Evolutionary conservation across 2,113 vertebrate genomes (phyloP).

Genomic region (Stictonetta naevosa): DNA sequence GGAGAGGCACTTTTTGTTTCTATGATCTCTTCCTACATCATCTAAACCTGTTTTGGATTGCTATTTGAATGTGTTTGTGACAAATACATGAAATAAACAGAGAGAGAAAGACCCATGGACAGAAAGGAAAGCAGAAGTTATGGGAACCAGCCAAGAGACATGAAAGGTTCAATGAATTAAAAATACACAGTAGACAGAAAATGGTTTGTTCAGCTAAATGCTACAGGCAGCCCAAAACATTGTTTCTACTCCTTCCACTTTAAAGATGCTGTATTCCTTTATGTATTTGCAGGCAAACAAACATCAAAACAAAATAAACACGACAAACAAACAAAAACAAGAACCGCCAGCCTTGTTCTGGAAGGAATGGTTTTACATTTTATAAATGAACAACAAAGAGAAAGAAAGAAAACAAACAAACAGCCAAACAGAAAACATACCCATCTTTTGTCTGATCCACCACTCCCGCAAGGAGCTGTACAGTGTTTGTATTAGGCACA

Average conservation of each 20-base stretch:
- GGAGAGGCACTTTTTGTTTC: neutral
- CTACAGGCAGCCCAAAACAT: neutral
- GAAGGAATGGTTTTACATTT: neutral
- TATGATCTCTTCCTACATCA: neutral
- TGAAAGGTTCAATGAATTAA: constrained; percentile 28
- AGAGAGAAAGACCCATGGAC: constrained; percentile 19
- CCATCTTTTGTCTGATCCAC: constrained; percentile 91
- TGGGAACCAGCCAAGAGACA: neutral
- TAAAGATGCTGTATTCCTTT: neutral
- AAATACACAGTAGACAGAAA: constrained; percentile 27
- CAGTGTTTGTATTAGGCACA: constrained; percentile 79
- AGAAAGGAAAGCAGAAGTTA: neutral
- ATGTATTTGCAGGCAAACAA: neutral
- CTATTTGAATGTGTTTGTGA: constrained; percentile 24
- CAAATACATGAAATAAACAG: constrained; percentile 27
- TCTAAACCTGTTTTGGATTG: constrained; percentile 11
- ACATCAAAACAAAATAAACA: neutral
- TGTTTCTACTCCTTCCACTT: neutral
- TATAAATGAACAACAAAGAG: neutral
- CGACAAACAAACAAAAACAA: neutral
- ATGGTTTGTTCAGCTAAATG: neutral
- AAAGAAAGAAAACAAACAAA: neutral
- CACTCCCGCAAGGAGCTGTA: constrained; percentile 84
- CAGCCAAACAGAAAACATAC: constrained; percentile 71
- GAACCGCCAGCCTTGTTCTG: neutral